Conservation (phyloP, 2,113 vertebrate species). For the Falcunculus frontatus region DNA sequence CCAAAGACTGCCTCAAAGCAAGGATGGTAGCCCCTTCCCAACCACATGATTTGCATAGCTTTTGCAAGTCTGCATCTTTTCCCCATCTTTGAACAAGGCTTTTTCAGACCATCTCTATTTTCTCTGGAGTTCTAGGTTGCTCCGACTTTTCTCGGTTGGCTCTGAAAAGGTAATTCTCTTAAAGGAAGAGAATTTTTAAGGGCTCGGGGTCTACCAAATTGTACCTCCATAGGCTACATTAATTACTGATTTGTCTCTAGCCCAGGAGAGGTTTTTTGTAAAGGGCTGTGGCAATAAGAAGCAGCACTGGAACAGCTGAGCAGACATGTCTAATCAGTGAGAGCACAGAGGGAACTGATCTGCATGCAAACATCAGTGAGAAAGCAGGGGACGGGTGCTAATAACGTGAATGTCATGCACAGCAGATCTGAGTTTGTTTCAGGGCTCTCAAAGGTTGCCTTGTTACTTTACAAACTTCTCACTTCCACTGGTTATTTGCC, state of each 20-base stretch:
- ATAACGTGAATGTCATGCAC: background rate
- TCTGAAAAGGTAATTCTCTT: background rate
- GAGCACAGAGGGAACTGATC: background rate
- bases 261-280: background rate
- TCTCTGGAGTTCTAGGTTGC: background rate
- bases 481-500: background rate
- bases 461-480: background rate
- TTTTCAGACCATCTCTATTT: background rate
- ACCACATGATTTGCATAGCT: background rate
- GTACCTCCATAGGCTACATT: background rate
- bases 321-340: background rate
- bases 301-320: background rate
- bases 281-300: background rate
- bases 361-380: background rate
- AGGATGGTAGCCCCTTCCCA: background rate
- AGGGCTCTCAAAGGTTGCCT: background rate
- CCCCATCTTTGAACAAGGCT: background rate
- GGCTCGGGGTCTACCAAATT: background rate
- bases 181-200: background rate
- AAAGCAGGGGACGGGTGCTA: background rate
- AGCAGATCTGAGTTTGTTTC: background rate
- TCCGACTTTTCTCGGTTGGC: background rate
- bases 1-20: background rate
- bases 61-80: background rate
- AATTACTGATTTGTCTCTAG: background rate